Evolutionary conservation across 2,797 vertebrate genomes (phyloP), one percentile per base, ranked within the genome.

Genomic region (Psittacula echo): DNA sequence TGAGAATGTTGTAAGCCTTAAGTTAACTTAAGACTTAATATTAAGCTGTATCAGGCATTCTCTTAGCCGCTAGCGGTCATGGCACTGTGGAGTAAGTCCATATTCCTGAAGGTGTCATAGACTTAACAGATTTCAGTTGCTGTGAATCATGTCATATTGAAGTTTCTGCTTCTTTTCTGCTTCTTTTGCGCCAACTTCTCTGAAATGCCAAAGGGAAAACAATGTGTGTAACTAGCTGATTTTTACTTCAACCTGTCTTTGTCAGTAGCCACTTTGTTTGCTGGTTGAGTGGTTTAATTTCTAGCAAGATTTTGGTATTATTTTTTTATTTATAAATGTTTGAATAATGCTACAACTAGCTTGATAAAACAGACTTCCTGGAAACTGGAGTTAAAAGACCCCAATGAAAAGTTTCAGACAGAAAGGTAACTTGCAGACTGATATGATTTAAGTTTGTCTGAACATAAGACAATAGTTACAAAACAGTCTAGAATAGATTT

Each of bases 361-460:
- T 85, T 9, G 2, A 12, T 62, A 27, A 72, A 70, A 20, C 68
- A 18, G 14, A 72, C 61, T 79, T 92, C 41, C 20, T 76, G 44
- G 64, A 5, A 51, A 64, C 15, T 7, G 23, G 15, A 61, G 29
- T 83, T 87, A 54, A 44, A 86, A 90, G 74, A 84, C 27, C 5
- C 19, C 45, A 73, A 7, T 56, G 56, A 87, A 89, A 84, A 68
- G 39, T 93, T 91, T 95, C 81, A 96, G 93, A 87, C 81, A 39
- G 62, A 89, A 87, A 71, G 75, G 66, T 96, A 83, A 85, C 67
- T 85, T 92, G 58, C 48, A 85, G 89, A 89, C 89, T 83, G 39
- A 39, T 88, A 73, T 94, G 82, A 94, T 96, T 95, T 95, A 94
- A 84, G 70, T 85, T 94, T 83, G 93, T 92, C 93, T 96, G 94